Conservation (phyloP, 1,140 invertebrate genomes). For the Phymastichus coffea region DNA sequence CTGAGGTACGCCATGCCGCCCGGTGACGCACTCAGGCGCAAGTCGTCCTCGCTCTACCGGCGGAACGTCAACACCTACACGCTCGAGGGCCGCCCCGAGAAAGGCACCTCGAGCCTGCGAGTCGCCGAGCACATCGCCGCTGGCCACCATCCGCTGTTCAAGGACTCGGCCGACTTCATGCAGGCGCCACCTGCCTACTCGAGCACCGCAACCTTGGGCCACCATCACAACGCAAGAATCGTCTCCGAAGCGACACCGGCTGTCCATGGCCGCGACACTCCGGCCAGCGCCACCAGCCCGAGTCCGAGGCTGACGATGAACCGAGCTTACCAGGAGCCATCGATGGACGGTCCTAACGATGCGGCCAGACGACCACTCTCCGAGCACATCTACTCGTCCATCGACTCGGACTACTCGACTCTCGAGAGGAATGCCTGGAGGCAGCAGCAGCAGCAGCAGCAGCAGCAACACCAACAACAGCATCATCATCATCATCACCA, state of each 20-base stretch:
- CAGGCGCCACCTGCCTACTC: constrained; percentile 60
- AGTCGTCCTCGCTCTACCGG: constrained; percentile 62
- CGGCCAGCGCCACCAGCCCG: constrained; percentile 37
- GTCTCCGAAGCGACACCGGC: not conserved
- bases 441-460: constrained; percentile 32
- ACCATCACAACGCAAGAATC: constrained; percentile 34
- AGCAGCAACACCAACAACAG: constrained; percentile 30
- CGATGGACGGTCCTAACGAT: constrained; percentile 54
- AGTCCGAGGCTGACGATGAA: constrained; percentile 53
- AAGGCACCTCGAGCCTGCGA: constrained; percentile 55
- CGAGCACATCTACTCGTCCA: constrained; percentile 85
- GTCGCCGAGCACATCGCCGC: constrained; percentile 36
- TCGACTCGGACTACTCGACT: constrained; percentile 79
- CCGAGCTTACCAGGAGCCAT: constrained; percentile 51
- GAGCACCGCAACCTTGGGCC: constrained; percentile 41
- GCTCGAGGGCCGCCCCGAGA: constrained; percentile 62
- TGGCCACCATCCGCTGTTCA: constrained; percentile 52
- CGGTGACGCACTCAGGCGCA: constrained; percentile 52
- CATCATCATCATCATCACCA: constrained; percentile 35
- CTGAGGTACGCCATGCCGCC: constrained; percentile 84
- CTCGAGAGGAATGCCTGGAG: constrained; percentile 58
- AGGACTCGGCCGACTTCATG: constrained; percentile 48
- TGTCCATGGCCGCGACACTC: constrained; percentile 10
- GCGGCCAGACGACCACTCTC: constrained; percentile 69
- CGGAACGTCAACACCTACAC: constrained; percentile 79